Percentiles rank a stretch among this genome's conserved stretches.
Conservation (phyloP, 1,140 invertebrate genomes). For the Diprion similis region DNA sequence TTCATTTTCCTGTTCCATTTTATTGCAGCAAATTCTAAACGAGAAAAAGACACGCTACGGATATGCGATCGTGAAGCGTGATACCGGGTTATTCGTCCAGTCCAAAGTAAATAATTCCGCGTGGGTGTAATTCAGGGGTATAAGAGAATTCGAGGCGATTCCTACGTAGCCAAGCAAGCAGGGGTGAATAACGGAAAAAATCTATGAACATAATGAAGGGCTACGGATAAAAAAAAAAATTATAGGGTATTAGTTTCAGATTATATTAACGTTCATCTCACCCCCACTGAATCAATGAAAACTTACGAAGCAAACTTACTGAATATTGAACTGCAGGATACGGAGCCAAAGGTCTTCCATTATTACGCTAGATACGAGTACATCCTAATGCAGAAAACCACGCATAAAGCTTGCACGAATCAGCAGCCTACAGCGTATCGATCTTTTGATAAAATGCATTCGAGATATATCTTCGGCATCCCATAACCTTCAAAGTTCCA, state of each 20-base stretch:
- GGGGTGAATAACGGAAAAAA: neutral
- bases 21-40: neutral
- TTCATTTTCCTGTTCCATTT: neutral
- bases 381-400: no score
- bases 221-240: neutral
- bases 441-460: neutral
- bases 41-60: neutral
- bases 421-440: no score
- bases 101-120: neutral
- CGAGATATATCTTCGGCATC: neutral
- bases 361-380: no score
- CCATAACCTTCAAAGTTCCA: conserved; percentile 2
- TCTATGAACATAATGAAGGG: neutral
- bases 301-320: no score
- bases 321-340: no score
- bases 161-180: neutral
- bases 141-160: neutral
- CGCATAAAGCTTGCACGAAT: no score
- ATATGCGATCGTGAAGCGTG: neutral
- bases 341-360: no score
- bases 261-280: neutral
- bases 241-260: neutral
- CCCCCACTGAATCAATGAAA: no score
- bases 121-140: neutral
- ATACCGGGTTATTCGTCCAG: neutral